A percentile compares a stretch with the other conserved stretches of the same genome.
Conservation (phyloP, 2,113 vertebrate species). For the Mesoclemmys tuberculata region DNA sequence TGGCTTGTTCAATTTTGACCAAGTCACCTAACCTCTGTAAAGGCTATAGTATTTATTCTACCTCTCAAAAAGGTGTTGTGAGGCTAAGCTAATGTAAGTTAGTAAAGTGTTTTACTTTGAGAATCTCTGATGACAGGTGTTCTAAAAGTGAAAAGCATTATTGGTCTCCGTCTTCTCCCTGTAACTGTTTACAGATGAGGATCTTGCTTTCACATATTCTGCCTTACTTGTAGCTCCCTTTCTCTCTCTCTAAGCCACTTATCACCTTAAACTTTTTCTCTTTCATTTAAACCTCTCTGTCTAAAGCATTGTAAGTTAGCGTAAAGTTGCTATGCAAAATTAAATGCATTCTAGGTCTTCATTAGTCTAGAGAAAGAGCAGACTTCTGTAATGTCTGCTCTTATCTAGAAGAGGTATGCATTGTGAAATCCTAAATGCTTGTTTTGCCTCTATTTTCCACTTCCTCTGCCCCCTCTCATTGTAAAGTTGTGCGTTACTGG, state of each 20-base stretch:
- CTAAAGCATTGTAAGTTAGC: not conserved
- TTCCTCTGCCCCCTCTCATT: not conserved
- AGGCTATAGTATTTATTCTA: not conserved
- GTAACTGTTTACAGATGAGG: not conserved
- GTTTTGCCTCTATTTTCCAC: not conserved
- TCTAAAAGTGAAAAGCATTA: not conserved
- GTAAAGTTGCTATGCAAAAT: not conserved
- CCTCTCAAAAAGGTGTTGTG: not conserved
- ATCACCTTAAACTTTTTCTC: not conserved
- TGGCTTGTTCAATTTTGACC: not conserved
- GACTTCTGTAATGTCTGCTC: not conserved
- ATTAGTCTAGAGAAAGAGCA: not conserved
- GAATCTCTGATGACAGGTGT: not conserved
- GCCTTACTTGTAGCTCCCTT: not conserved
- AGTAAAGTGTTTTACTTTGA: not conserved
- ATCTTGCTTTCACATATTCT: not conserved
- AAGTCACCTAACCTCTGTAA: not conserved
- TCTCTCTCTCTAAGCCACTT: not conserved
- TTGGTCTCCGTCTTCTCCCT: fast-evolving
- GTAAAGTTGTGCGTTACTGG: not conserved
- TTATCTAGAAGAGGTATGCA: not conserved
- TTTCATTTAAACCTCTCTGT: not conserved
- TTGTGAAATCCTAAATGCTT: not conserved
- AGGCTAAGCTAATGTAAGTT: not conserved
- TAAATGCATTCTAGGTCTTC: not conserved